phyloP scores from a whole-genome alignment of 2,113 vertebrate genomes.

The Sinocyclocheilus anophthalmus region DNA sequence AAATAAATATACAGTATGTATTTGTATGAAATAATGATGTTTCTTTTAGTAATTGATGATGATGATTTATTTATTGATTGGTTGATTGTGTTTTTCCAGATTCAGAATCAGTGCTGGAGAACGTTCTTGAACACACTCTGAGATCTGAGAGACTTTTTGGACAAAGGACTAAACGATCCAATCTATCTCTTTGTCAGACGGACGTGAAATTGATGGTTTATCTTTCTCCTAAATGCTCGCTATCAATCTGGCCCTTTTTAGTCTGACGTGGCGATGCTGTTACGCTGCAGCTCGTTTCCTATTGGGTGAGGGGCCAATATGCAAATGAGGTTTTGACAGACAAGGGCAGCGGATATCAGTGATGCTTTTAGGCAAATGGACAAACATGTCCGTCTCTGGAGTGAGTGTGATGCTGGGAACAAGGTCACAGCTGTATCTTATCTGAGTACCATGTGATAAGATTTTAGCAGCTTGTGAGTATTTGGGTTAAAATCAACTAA shows the following conservation, averaged over 20 bases:
- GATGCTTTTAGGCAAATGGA: conserved; percentile 34
- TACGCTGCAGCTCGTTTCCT: conserved; percentile 20
- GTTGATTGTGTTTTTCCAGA: background rate
- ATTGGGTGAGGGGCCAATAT: conserved; percentile 46
- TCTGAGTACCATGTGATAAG: background rate
- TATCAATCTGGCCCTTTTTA: conserved; percentile 46
- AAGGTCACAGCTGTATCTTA: conserved; percentile 30
- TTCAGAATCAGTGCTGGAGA: background rate
- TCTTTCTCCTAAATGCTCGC: conserved; percentile 43
- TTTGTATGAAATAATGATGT: background rate
- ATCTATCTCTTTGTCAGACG: conserved; percentile 42
- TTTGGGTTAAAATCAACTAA: background rate
- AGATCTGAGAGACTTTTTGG: conserved; percentile 23
- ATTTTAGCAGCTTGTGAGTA: background rate
- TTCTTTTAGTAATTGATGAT: background rate
- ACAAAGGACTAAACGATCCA: conserved; percentile 39
- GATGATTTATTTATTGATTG: too few species aligned
- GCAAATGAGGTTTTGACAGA: conserved; percentile 53
- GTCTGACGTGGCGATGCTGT: conserved; percentile 40
- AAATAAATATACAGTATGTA: too few species aligned
- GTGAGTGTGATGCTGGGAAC: conserved; percentile 20
- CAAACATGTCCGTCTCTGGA: conserved; percentile 44
- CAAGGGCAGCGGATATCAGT: conserved; percentile 31
- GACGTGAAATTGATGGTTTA: conserved; percentile 50
- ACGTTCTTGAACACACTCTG: background rate